Evolutionary conservation across 2,797 vertebrate genomes (phyloP).

Genomic region (Synaphobranchus kaupii): DNA sequence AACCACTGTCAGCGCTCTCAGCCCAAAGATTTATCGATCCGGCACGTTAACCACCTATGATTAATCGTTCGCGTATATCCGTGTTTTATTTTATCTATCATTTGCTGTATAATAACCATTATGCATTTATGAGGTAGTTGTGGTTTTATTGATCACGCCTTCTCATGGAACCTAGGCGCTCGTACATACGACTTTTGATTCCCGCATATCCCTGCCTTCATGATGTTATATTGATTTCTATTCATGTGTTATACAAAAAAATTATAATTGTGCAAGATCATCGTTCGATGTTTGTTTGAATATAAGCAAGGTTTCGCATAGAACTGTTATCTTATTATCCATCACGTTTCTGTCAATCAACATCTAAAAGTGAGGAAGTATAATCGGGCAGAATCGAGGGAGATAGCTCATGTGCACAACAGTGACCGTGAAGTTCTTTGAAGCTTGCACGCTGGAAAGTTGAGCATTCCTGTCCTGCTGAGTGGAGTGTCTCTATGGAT

Average conservation of each 20-base stretch:
- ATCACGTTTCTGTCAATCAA: neutral
- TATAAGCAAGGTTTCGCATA: too few relatives aligned
- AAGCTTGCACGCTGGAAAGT: neutral
- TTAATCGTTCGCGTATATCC: neutral
- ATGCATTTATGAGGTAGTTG: neutral
- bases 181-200: neutral
- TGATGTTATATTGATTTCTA: neutral
- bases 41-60: neutral
- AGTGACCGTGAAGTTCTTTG: neutral
- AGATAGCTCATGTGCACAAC: neutral
- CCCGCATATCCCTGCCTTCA: neutral
- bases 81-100: conserved; percentile 4
- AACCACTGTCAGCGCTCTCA: neutral
- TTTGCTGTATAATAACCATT: neutral
- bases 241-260: neutral
- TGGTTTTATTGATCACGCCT: conserved; percentile 15
- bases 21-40: conserved; percentile 16
- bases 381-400: neutral
- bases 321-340: neutral
- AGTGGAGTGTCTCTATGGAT: too few relatives aligned
- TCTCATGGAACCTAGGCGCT: neutral
- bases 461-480: neutral
- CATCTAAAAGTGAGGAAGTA: neutral
- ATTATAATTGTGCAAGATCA: neutral
- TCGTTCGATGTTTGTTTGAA: too few relatives aligned